Evolutionary conservation across 2,888 invertebrate genomes (phyloP), one percentile per base, ranked within the genome.

Genomic region (Pseudococcus longispinus): DNA sequence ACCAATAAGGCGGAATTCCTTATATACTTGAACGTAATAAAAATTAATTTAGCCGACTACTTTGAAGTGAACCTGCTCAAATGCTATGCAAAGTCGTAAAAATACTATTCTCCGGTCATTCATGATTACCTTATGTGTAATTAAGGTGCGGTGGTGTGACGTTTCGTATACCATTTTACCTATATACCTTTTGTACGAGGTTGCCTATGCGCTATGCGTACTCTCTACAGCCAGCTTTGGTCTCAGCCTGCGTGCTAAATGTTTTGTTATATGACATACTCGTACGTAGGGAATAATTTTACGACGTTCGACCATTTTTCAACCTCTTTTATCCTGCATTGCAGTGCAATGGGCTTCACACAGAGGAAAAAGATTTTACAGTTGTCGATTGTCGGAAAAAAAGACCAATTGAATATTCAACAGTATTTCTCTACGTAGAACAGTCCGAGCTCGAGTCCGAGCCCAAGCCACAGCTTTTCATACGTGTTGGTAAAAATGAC

Each of bases 41-140:
- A 70, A 70, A 70, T 70, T 70, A 70, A 70, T 70, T 70, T 70
- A 32, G 70, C 70, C 70, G 70, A 70, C 70, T 70, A 70, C 70
- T 70, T 70, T 70, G 70, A 70, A 70, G 70, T 70, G 70, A 70
- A 70, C 70, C 70, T 70, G 70, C 70, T 70, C 70, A 70, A 70
- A 70, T 70, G 70, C 29, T 29, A 70, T 60, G 70, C 70, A 70
- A 70, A 70, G 70, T 70, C 70, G 70, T 70, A 70, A 70, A 65
- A 70, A 70, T 70, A 70, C 15, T 70, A 70, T 70, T 70, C 70
- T 29, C 18, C 70, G 32, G 70, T 29, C 70, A 70, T 70, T 70
- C 70, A 70, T 70, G 70, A 70, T 32, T 18, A 70, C 70, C 70
- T 70, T 70, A 70, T 15, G 70, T 29, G 70, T 70, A 70, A 70